Percentiles rank a stretch among this genome's conserved stretches.
These are phyloP conservation scores for Suricata suricatta DNA, from an alignment of 2,113 vertebrate species.

Conservation along the genomic window DNA sequence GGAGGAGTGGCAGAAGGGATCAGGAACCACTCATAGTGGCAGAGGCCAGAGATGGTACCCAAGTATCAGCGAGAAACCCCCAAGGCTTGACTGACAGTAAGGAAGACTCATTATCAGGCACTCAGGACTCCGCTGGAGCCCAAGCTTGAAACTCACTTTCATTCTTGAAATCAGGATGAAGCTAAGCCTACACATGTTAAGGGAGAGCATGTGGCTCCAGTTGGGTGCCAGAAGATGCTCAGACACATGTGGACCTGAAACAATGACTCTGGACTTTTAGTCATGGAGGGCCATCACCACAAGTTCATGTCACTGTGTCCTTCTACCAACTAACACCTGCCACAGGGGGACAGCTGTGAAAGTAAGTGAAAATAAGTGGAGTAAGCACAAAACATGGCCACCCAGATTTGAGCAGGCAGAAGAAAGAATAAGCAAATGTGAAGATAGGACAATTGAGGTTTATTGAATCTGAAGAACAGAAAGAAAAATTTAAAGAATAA, in stretches of 20 bases:
- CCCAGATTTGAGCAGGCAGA: neutral
- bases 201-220: neutral
- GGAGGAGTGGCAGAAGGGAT: neutral
- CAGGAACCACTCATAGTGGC: neutral
- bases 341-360: neutral
- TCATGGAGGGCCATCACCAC: neutral
- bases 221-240: neutral
- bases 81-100: neutral
- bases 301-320: neutral
- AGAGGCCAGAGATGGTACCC: neutral
- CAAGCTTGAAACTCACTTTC: neutral
- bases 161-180: neutral
- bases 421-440: neutral
- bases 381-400: neutral
- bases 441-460: neutral
- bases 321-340: neutral
- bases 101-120: neutral
- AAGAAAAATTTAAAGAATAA: neutral
- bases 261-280: neutral
- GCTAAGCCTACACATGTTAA: neutral
- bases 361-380: neutral
- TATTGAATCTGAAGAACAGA: neutral
- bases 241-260: neutral
- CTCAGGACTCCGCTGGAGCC: neutral
- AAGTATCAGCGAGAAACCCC: neutral